Conservation (phyloP, 2,888 invertebrate species). For the Plemyria rubiginata region DNA sequence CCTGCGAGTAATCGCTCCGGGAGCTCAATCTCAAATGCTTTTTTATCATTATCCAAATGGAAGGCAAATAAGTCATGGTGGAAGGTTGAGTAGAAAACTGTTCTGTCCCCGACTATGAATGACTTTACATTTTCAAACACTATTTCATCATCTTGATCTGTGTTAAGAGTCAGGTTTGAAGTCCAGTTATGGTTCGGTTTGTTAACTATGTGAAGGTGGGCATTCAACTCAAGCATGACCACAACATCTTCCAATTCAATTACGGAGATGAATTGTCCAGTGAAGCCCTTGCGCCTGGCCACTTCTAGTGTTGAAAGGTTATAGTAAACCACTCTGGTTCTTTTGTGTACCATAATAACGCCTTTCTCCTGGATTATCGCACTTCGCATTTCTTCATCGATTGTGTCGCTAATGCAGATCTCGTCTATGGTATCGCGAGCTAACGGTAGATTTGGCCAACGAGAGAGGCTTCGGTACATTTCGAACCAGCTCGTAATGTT, state of each 20-base stretch:
- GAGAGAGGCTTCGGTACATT: conserved; percentile 62
- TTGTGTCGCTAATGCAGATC: conserved; percentile 49
- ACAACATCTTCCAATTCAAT: conserved; percentile 35
- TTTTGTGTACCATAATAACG: conserved; percentile 56
- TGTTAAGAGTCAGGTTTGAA: conserved; percentile 10
- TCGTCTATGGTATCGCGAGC: conserved; percentile 62
- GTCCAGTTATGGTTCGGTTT: conserved; percentile 12
- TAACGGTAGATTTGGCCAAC: conserved; percentile 59
- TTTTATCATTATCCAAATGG: conserved; percentile 13
- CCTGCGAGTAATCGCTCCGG: not conserved
- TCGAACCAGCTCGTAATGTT: conserved; percentile 56
- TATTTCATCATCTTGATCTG: not conserved
- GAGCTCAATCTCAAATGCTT: not conserved
- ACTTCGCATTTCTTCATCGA: conserved; percentile 57
- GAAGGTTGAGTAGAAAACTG: conserved; percentile 12
- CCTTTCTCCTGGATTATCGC: conserved; percentile 58
- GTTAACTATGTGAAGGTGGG: conserved; percentile 21
- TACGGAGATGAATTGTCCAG: conserved; percentile 57
- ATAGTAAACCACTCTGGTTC: conserved; percentile 58
- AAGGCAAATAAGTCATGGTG: conserved; percentile 4
- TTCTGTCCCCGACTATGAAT: conserved; percentile 20
- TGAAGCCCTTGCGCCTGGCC: conserved; percentile 44
- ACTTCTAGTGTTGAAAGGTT: conserved; percentile 54
- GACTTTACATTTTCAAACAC: conserved; percentile 7
- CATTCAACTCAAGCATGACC: conserved; percentile 14